Conservation (phyloP, 2,888 invertebrate species). For the Acronicta alni region DNA sequence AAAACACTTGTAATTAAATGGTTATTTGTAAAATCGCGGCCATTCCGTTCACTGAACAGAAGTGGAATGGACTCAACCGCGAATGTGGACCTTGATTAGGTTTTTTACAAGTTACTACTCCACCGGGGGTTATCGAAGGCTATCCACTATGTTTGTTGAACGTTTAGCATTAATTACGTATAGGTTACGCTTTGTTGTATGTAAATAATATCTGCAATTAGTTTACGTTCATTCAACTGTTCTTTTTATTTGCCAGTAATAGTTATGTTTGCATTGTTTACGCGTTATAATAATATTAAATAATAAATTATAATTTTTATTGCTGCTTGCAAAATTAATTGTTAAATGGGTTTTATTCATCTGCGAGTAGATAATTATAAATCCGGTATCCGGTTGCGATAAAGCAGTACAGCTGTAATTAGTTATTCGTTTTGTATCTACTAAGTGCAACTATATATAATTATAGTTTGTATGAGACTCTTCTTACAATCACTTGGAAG, state of each 20-base stretch:
- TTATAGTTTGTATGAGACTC: no score
- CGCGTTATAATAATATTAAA: neutral
- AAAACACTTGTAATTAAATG: slow-evolving; percentile 8
- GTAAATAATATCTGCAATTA: slow-evolving; percentile 11
- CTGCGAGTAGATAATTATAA: neutral
- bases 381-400: neutral
- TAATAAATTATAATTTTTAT: neutral
- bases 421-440: no score
- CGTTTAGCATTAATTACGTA: slow-evolving; percentile 39
- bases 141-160: slow-evolving; percentile 58
- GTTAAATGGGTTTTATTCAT: neutral
- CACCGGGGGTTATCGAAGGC: slow-evolving; percentile 64
- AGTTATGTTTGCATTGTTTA: no score
- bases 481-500: no score
- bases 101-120: slow-evolving; percentile 50
- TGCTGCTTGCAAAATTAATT: neutral
- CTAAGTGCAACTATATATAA: no score
- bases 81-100: slow-evolving; percentile 59
- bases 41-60: slow-evolving; percentile 53
- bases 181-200: slow-evolving; percentile 19
- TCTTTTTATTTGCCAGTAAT: neutral
- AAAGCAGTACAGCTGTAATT: neutral
- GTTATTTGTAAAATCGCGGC: slow-evolving; percentile 34
- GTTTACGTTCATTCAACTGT: neutral
- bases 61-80: slow-evolving; percentile 55